Percentiles rank a stretch among this genome's conserved stretches.
Conservation (phyloP, 2,113 vertebrate species). For the Cheilinus undulatus region DNA sequence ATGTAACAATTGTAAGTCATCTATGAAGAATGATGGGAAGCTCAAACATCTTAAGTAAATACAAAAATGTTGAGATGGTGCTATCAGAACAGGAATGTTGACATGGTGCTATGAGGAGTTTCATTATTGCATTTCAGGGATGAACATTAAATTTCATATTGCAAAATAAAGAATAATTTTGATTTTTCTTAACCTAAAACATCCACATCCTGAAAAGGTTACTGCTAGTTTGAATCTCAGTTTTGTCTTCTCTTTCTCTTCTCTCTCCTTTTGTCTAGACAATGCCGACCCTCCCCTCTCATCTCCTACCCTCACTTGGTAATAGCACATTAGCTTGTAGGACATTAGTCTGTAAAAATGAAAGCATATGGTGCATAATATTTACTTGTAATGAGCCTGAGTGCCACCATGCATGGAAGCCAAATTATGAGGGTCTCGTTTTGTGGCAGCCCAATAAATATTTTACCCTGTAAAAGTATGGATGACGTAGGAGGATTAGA, state of each 20-base stretch:
- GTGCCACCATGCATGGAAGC: conserved; percentile 64
- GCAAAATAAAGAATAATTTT: not conserved
- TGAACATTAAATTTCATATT: no score
- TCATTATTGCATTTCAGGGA: no score
- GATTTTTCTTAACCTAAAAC: not conserved
- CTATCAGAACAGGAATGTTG: no score
- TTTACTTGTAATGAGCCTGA: conserved; percentile 70
- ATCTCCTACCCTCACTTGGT: conserved; percentile 30
- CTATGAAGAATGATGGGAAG: no score
- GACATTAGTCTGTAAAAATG: conserved; percentile 63
- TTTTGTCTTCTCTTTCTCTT: not conserved
- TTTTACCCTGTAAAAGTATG: conserved; percentile 62
- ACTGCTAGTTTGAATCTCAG: no score
- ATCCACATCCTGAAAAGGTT: conserved; percentile 9
- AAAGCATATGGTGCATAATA: conserved; percentile 70
- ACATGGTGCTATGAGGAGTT: no score
- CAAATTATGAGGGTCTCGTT: conserved; percentile 62
- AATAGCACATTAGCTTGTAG: conserved; percentile 53
- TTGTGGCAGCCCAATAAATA: conserved; percentile 73
- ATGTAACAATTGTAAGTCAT: no score
- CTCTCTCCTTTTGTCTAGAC: conserved; percentile 20
- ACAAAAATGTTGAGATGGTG: no score
- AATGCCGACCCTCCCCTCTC: conserved; percentile 30
- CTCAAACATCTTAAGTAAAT: no score
- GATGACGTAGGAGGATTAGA: conserved; percentile 49